Evolutionary conservation across 2,113 vertebrate species (phyloP).

Genomic region (Sialia sialis): DNA sequence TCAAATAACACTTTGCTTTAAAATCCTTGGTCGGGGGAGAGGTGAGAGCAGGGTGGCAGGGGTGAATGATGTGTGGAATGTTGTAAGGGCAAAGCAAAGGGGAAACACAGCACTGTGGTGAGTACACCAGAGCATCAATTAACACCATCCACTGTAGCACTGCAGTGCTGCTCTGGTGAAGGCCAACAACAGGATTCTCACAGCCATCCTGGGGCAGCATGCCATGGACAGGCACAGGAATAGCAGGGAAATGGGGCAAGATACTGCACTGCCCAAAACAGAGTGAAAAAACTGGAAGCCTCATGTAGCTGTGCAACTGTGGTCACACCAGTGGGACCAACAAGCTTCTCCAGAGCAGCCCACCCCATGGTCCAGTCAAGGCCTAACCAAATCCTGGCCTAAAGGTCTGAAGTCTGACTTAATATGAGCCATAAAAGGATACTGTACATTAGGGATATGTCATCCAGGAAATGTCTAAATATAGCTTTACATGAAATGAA

Average conservation of each 20-base stretch:
- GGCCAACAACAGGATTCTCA: neutral
- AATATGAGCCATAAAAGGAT: neutral
- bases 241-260: neutral
- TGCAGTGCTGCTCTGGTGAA: fast-evolving
- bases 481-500: constrained; percentile 39
- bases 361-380: neutral
- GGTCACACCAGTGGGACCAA: fast-evolving
- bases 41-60: too few species aligned
- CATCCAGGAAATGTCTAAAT: constrained; percentile 37
- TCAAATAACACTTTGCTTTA: neutral
- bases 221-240: neutral
- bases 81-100: neutral
- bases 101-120: neutral
- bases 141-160: fast-evolving
- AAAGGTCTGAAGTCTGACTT: constrained; percentile 1
- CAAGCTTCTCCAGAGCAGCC: neutral
- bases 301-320: neutral
- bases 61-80: neutral
- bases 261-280: neutral
- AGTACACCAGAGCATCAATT: neutral
- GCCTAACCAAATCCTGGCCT: neutral
- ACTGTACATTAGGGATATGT: neutral
- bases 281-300: neutral
- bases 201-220: fast-evolving
- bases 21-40: neutral